Conservation (phyloP, 2,888 invertebrate species). For the Tetragonula carbonaria region DNA sequence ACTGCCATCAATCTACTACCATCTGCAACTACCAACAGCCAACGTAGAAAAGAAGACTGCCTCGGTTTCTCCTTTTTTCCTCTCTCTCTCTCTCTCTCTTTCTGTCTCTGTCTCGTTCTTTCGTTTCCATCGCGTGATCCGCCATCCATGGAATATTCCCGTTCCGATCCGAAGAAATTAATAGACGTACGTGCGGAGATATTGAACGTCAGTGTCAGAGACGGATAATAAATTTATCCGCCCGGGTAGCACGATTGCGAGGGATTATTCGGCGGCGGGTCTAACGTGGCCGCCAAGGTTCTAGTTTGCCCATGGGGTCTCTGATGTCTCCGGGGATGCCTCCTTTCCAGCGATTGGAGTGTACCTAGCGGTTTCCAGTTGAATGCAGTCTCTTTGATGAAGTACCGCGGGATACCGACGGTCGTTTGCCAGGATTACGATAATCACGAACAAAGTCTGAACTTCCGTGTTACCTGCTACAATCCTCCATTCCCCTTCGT, state of each 20-base stretch:
- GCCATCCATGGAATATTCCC: neutral
- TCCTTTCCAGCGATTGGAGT: slow-evolving; percentile 31
- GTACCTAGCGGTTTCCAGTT: slow-evolving; percentile 48
- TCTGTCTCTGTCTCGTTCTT: too few species aligned
- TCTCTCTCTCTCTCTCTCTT: neutral
- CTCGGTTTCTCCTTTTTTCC: neutral
- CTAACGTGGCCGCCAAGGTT: slow-evolving; percentile 17
- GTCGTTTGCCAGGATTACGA: slow-evolving; percentile 43
- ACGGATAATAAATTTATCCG: slow-evolving; percentile 39
- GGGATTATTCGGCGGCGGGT: slow-evolving; percentile 23
- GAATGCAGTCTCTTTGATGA: slow-evolving; percentile 52
- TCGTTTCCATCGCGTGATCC: too few species aligned
- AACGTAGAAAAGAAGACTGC: too few species aligned
- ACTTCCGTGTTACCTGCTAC: slow-evolving; percentile 3
- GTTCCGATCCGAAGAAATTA: neutral
- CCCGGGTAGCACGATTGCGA: neutral
- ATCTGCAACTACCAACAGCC: neutral
- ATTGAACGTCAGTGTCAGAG: neutral
- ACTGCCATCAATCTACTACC: neutral
- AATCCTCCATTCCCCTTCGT: too few species aligned
- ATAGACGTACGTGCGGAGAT: neutral
- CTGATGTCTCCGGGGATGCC: slow-evolving; percentile 24
- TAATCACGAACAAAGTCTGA: slow-evolving; percentile 44
- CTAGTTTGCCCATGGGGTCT: slow-evolving; percentile 32
- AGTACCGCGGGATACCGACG: slow-evolving; percentile 11